These are phyloP conservation scores for Sanderia malayensis DNA, from an alignment of 30 jellyfish, hydroid and myxozoan genomes.

Conservation along the genomic window DNA sequence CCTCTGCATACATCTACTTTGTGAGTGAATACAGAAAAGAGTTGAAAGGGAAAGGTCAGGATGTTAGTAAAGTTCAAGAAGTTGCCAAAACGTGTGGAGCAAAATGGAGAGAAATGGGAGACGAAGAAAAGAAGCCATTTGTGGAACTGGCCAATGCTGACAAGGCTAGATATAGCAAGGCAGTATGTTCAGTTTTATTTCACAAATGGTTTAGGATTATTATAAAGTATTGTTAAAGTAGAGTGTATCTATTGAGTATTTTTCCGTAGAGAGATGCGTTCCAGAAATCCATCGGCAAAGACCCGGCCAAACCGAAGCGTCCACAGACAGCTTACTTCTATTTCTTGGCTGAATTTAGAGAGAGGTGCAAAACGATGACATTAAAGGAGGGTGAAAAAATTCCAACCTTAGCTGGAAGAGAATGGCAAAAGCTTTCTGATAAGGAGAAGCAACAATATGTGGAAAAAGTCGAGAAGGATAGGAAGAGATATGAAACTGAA, in stretches of 20 bases:
- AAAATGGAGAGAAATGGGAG: constrained; percentile 91
- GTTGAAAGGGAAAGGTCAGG: constrained; percentile 72
- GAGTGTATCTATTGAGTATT: too few relatives aligned
- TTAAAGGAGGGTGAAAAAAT: constrained; percentile 80
- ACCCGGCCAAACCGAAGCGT: constrained; percentile 96
- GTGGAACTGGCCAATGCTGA: constrained; percentile 56
- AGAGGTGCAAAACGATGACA: constrained; percentile 45
- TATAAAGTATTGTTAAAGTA: too few relatives aligned
- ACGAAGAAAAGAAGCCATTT: constrained; percentile 77
- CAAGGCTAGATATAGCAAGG: constrained; percentile 74
- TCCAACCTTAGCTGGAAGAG: constrained; percentile 84
- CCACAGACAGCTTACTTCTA: constrained; percentile 91
- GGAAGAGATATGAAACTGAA: constrained; percentile 67
- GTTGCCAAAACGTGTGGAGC: constrained; percentile 90
- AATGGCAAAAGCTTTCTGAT: constrained; percentile 79
- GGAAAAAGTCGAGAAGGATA: constrained; percentile 79
- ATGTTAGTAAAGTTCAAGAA: constrained; percentile 73
- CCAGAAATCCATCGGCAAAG: constrained; percentile 83
- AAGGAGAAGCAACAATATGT: constrained; percentile 76
- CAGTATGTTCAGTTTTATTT: too few relatives aligned
- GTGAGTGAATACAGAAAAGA: constrained; percentile 75
- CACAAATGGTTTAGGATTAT: too few relatives aligned
- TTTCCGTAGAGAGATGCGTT: constrained; percentile 63
- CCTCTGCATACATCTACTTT: constrained; percentile 95
- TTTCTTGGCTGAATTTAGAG: constrained; percentile 92